Evolutionary conservation across 2,797 vertebrate species (phyloP).

Genomic region (Synaphobranchus kaupii): DNA sequence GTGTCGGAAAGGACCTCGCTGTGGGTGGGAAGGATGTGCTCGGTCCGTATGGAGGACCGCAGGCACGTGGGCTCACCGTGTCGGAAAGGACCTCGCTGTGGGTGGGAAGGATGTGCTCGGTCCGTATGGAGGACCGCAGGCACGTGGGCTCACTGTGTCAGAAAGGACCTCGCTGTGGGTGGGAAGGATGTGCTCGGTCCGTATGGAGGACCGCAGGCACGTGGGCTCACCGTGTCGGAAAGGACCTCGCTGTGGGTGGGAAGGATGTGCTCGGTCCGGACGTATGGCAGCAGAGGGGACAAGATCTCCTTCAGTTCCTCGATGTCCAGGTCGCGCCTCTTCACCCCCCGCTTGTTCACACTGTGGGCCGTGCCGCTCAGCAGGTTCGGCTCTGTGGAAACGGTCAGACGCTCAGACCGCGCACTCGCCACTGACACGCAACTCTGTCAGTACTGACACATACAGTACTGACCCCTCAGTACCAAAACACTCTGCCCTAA

Average conservation of each 20-base stretch:
- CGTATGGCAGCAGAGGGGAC: conserved; percentile 88
- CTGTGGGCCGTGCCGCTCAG: conserved; percentile 97
- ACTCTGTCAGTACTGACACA: not conserved
- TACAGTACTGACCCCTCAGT: not conserved
- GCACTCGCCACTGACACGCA: not conserved
- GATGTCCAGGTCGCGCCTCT: conserved; percentile 92
- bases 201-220: not conserved
- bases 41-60: too few relatives aligned
- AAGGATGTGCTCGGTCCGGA: conserved; percentile 94
- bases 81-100: too few relatives aligned
- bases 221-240: conserved; percentile 80
- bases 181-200: too few relatives aligned
- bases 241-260: conserved; percentile 89
- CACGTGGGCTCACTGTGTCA: too few relatives aligned
- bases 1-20: too few relatives aligned
- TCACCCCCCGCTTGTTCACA: conserved; percentile 96
- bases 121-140: too few relatives aligned
- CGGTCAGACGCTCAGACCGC: conserved; percentile 20
- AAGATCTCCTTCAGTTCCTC: conserved; percentile 96
- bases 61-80: too few relatives aligned
- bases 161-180: too few relatives aligned
- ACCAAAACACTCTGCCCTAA: not conserved
- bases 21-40: too few relatives aligned
- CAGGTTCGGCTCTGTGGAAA: conserved; percentile 88
- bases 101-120: too few relatives aligned